Base-by-base conservation (phyloP, 2,888 invertebrate species). In the Scaeva pyrastri region DNA sequence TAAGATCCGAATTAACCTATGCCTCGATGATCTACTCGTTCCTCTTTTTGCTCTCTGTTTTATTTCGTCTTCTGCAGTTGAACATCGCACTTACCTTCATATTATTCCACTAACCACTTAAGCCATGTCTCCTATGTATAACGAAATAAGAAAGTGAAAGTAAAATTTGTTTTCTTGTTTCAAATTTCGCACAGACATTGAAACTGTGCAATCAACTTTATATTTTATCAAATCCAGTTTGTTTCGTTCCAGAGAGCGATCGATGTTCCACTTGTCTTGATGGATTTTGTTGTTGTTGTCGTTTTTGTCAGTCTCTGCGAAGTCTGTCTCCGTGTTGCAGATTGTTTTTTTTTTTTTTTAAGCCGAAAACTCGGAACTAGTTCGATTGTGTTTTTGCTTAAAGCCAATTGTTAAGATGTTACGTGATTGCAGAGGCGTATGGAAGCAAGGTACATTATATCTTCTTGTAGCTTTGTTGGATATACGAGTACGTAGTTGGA, bases 111-210 rank as follows among this genome's bases (percentile, higher is more conserved):
- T 74, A 80, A n/a, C n/a, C n/a, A n/a, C n/a, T n/a, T 68, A 62
- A 70, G 31, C 6, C 31, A 31, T 31, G 31, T 60, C 72, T 80
- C 16, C 41, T 73, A 52, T n/a, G n/a, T n/a, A n/a, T n/a, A n/a
- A n/a, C n/a, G n/a, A n/a, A n/a, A n/a, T n/a, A 48, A 73, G 80
- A 85, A 85, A 85, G 85, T 85, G 85, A 85, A 85, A 85, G 85
- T 85, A 31, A 31, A 7, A 73, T 77, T 70, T 45, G n/a, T 68
- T 68, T 71, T 80, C 66, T 80, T 71, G 21, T 58, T 66, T 48
- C 12, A 21, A 66, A 60, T 23, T 62, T 12, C 52, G 58, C 56
- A 39, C 55, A 76, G 73, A 73, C 73, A 80, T 72, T 39, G 80
- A 55, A 68, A 72, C 60, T 58, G 10, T 50, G 16, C 45, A 66